These are phyloP conservation scores for Apteryx mantelli DNA, from an alignment of 2,113 vertebrate genomes.

Conservation along the genomic window DNA sequence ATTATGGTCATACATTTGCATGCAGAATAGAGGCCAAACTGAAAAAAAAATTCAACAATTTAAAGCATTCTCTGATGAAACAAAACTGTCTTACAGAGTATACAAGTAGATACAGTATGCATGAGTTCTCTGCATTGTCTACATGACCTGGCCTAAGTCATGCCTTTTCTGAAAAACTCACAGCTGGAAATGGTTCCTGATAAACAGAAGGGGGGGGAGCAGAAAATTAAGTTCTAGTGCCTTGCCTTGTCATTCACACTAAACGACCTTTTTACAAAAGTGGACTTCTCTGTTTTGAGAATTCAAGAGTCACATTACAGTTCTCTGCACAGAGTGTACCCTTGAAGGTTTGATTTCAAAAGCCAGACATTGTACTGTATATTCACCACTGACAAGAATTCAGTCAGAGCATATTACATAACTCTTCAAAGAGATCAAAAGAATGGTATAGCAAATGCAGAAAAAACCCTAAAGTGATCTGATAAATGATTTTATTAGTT, in stretches of 20 bases:
- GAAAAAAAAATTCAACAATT: neutral
- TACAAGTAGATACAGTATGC: neutral
- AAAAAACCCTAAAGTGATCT: slow-evolving; percentile 57
- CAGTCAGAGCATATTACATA: slow-evolving; percentile 35
- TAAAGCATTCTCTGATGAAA: neutral
- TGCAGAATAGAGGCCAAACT: neutral
- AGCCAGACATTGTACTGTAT: slow-evolving; percentile 10
- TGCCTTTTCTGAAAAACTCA: neutral
- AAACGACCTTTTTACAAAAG: slow-evolving; percentile 2
- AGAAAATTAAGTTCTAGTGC: neutral
- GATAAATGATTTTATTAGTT: slow-evolving; percentile 47
- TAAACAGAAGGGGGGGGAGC: fast-evolving
- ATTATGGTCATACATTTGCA: neutral
- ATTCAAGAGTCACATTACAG: slow-evolving; percentile 29
- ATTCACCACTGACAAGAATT: slow-evolving; percentile 55
- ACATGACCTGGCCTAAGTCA: neutral
- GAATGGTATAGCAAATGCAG: slow-evolving; percentile 20
- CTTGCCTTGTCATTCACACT: neutral
- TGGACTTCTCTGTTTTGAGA: neutral
- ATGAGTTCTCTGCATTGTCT: neutral
- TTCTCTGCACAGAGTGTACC: neutral
- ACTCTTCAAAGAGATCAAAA: slow-evolving; percentile 49
- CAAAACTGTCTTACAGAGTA: neutral
- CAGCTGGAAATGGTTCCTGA: neutral
- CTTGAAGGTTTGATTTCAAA: slow-evolving; percentile 46